Evolutionary conservation across 2,888 invertebrate species (phyloP).

Genomic region (Brachyptera risi): DNA sequence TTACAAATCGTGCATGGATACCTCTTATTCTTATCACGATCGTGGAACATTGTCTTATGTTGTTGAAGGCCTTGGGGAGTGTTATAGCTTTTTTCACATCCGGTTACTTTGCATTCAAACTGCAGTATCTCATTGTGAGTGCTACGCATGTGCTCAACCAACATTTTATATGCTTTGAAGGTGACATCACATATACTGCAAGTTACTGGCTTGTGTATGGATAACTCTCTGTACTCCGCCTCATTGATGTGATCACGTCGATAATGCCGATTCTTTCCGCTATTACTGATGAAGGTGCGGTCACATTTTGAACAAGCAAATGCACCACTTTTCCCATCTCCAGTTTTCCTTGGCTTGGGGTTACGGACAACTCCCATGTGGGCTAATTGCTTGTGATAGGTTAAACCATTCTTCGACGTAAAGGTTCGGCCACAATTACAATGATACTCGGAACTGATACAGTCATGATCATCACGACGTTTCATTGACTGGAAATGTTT

Average conservation of each 20-base stretch:
- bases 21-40: not conserved
- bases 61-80: not conserved
- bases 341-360: not conserved
- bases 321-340: not conserved
- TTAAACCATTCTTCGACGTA: not conserved
- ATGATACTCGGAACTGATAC: not conserved
- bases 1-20: slow-evolving; percentile 23
- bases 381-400: not conserved
- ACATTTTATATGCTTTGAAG: not conserved
- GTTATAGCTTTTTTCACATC: not conserved
- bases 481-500: not conserved
- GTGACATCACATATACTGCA: not conserved
- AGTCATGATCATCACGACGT: not conserved
- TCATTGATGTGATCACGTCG: not conserved
- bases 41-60: not conserved
- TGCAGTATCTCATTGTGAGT: not conserved
- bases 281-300: not conserved
- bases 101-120: not conserved
- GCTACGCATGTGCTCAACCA: not conserved
- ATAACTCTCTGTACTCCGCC: too few species aligned
- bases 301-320: not conserved
- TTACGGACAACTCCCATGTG: not conserved
- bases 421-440: not conserved
- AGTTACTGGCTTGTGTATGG: not conserved
- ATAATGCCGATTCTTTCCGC: not conserved